Evolutionary conservation across 2,888 invertebrate genomes (phyloP).

Genomic region (Andrena marginata): DNA sequence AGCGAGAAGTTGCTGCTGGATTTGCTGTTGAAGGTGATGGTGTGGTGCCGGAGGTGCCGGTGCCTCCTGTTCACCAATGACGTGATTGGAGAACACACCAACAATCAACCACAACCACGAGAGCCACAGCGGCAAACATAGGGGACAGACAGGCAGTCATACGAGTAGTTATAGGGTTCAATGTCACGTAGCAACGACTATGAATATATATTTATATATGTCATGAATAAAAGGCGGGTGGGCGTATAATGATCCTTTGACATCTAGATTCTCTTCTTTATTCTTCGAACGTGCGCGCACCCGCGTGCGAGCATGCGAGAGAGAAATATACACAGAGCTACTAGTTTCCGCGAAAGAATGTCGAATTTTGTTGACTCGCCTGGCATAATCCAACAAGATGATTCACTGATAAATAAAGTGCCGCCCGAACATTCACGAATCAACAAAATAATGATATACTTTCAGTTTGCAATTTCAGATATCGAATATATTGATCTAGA

Average conservation of each 20-base stretch:
- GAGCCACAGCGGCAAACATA: conserved; percentile 85
- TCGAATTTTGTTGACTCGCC: conserved; percentile 50
- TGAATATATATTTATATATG: conserved; percentile 68
- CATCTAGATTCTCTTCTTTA: conserved; percentile 7
- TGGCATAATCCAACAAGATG: neutral
- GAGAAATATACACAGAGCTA: conserved; percentile 25
- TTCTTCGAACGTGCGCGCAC: conserved; percentile 32
- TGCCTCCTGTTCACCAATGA: conserved; percentile 85
- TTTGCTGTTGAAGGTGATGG: conserved; percentile 85
- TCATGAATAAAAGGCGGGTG: conserved; percentile 68
- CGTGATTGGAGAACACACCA: conserved; percentile 85
- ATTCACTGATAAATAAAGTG: neutral
- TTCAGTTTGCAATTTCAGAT: neutral
- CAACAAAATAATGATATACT: conserved; percentile 38
- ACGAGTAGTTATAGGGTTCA: conserved; percentile 83
- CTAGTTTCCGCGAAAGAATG: neutral
- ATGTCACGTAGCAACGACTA: conserved; percentile 79
- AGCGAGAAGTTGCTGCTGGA: conserved; percentile 85
- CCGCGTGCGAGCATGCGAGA: conserved; percentile 43
- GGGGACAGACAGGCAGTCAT: conserved; percentile 85
- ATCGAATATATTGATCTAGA: conserved; percentile 25
- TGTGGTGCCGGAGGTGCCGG: conserved; percentile 84
- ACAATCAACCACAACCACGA: conserved; percentile 85
- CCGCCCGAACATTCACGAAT: conserved; percentile 26
- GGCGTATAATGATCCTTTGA: conserved; percentile 51